A percentile compares a stretch with the other conserved stretches of the same genome.
phyloP scores from a whole-genome alignment of 2,113 vertebrate species.

The Nipponia nippon region DNA sequence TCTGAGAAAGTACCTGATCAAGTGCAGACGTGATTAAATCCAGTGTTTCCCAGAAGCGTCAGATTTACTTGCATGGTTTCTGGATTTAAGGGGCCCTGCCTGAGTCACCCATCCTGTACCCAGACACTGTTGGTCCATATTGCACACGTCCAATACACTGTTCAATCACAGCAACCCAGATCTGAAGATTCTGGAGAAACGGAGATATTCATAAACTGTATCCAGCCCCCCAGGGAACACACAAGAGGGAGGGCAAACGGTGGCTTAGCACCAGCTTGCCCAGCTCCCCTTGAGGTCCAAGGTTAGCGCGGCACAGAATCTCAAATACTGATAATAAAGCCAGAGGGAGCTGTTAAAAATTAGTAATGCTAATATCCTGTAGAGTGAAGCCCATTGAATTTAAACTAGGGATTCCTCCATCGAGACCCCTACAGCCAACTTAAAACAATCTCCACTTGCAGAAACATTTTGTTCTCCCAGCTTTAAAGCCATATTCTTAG shows the following conservation, averaged over 20 bases:
- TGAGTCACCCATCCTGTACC: not conserved
- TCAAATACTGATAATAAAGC: not conserved
- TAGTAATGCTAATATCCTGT: not conserved
- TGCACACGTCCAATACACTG: not conserved
- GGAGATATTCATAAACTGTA: not conserved
- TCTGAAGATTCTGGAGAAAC: not conserved
- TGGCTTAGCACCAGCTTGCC: not conserved
- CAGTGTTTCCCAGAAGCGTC: not conserved
- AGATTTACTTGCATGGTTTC: not conserved
- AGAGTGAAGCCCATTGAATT: not conserved
- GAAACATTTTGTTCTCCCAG: not conserved
- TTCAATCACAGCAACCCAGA: not conserved
- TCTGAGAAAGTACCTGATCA: not conserved
- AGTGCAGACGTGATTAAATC: not conserved
- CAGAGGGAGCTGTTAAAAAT: not conserved
- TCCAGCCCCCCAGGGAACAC: not conserved
- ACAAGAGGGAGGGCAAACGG: not conserved
- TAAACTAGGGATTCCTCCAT: not conserved
- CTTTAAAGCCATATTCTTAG: not conserved
- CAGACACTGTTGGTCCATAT: not conserved
- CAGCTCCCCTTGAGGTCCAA: not conserved
- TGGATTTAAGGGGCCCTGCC: not conserved
- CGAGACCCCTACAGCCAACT: not conserved
- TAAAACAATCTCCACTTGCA: not conserved
- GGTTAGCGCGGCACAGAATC: not conserved